Conservation (phyloP, 2,113 vertebrate genomes). For the Salvelinus fontinalis region DNA sequence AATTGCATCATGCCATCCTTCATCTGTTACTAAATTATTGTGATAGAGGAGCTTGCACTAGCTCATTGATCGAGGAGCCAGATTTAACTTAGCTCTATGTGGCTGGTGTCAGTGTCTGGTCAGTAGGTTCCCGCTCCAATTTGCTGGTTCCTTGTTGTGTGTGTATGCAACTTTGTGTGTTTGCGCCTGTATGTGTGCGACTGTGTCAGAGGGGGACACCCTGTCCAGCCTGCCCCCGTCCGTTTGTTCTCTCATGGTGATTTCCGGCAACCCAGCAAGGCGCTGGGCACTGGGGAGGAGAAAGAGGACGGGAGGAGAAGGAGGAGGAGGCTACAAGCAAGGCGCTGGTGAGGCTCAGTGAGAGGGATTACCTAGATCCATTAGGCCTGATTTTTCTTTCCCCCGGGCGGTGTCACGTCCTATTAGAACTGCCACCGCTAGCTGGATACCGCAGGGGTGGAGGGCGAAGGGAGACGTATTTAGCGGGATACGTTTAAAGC, state of each 20-base stretch:
- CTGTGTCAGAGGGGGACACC: background rate
- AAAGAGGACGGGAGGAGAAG: conserved; percentile 49
- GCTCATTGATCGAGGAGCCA: conserved; percentile 21
- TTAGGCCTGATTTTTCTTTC: conserved; percentile 58
- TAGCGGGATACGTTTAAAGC: conserved; percentile 68
- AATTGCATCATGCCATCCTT: conserved; percentile 47
- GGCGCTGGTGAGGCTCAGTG: conserved; percentile 47
- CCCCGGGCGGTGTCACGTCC: conserved; percentile 56
- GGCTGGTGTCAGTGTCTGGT: too few relatives aligned
- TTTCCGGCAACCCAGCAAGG: background rate
- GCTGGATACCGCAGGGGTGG: conserved; percentile 45
- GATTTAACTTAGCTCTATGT: background rate
- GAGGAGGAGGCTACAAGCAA: conserved; percentile 40
- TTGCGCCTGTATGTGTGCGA: background rate
- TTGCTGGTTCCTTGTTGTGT: background rate
- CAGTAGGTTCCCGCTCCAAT: too few relatives aligned
- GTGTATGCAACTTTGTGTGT: background rate
- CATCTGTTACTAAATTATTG: conserved; percentile 46
- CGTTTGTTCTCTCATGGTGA: background rate
- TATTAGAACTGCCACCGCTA: conserved; percentile 63
- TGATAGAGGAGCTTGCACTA: conserved; percentile 39
- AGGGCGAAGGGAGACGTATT: conserved; percentile 26
- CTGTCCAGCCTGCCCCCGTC: background rate
- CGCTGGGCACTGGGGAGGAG: conserved; percentile 1
- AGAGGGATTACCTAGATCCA: conserved; percentile 70